These are phyloP conservation scores for Clunio marinus DNA, from an alignment of 2,888 invertebrate genomes.

Conservation along the genomic window DNA sequence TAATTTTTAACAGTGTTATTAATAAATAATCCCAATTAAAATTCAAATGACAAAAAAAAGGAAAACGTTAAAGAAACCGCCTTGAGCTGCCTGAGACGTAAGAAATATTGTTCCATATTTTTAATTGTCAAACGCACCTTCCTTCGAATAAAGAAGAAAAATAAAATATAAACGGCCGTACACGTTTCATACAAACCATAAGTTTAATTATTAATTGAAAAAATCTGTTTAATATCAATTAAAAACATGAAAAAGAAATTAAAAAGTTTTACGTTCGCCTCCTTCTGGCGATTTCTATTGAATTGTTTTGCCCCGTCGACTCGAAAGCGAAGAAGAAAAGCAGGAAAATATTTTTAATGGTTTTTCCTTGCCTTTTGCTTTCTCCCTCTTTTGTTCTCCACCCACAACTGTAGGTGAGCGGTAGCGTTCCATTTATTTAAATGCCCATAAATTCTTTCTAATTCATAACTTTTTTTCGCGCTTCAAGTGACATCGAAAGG, in stretches of 20 bases:
- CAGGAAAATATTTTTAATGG: slow-evolving; percentile 29
- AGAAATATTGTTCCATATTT: slow-evolving; percentile 29
- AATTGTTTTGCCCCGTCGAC: slow-evolving; percentile 9
- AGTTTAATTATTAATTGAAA: slow-evolving; percentile 38
- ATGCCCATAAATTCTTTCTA: slow-evolving; percentile 26
- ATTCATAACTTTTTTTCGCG: slow-evolving; percentile 3
- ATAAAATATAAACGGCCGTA: slow-evolving; percentile 14
- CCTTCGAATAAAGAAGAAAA: slow-evolving; percentile 8
- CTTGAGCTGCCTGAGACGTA: slow-evolving; percentile 8
- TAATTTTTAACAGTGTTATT: not conserved
- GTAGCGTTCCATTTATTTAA: slow-evolving; percentile 26
- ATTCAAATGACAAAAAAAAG: slow-evolving; percentile 3
- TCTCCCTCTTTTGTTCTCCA: not conserved
- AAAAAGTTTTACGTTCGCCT: slow-evolving; percentile 35
- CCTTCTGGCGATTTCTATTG: slow-evolving; percentile 29
- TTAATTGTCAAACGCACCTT: slow-evolving; percentile 38
- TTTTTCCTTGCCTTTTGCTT: slow-evolving; percentile 35
- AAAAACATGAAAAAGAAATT: slow-evolving; percentile 39
- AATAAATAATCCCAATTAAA: slow-evolving; percentile 14
- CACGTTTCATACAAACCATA: slow-evolving; percentile 29
- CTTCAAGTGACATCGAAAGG: slow-evolving; percentile 33
- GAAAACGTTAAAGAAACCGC: not conserved
- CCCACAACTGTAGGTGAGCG: slow-evolving; percentile 23
- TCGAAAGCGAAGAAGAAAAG: slow-evolving; percentile 7
- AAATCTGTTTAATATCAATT: slow-evolving; percentile 39